Evolutionary conservation across 2,797 vertebrate species (phyloP).

Genomic region (Merluccius polli): DNA sequence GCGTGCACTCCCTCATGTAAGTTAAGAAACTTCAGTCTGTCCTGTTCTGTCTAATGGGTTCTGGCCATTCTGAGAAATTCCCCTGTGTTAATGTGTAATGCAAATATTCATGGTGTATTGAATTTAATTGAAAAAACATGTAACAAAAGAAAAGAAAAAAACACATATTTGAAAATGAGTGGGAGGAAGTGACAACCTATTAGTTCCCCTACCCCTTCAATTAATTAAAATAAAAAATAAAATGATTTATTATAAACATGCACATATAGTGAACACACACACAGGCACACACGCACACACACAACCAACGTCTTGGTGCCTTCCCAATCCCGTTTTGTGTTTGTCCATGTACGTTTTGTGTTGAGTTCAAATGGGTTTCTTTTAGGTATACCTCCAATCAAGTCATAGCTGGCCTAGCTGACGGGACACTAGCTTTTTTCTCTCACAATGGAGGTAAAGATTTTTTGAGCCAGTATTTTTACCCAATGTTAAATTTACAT

Average conservation of each 20-base stretch:
- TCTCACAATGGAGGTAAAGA: slow-evolving; percentile 66
- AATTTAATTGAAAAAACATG: too few relatives aligned
- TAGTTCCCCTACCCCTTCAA: too few relatives aligned
- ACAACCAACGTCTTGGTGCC: too few relatives aligned
- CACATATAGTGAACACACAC: too few relatives aligned
- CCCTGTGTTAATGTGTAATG: not conserved
- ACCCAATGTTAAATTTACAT: not conserved
- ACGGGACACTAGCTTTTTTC: slow-evolving; percentile 80
- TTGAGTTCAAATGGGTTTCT: not conserved
- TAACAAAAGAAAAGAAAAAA: too few relatives aligned
- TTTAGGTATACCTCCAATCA: slow-evolving; percentile 69
- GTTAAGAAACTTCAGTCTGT: slow-evolving; percentile 30
- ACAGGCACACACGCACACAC: too few relatives aligned
- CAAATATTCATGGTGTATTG: not conserved
- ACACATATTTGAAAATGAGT: too few relatives aligned
- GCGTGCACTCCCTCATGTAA: slow-evolving; percentile 79
- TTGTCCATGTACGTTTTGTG: too few relatives aligned
- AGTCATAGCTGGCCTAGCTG: slow-evolving; percentile 77
- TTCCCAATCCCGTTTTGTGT: too few relatives aligned
- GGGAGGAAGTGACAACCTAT: too few relatives aligned
- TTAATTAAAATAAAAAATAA: too few relatives aligned
- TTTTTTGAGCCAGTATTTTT: not conserved
- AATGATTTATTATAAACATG: too few relatives aligned
- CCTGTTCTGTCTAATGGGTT: not conserved
- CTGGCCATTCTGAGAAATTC: not conserved